A percentile compares a stretch with the other conserved stretches of the same genome.
Conservation (phyloP, 2,113 vertebrate species). For the Protobothrops flavoviridis region DNA sequence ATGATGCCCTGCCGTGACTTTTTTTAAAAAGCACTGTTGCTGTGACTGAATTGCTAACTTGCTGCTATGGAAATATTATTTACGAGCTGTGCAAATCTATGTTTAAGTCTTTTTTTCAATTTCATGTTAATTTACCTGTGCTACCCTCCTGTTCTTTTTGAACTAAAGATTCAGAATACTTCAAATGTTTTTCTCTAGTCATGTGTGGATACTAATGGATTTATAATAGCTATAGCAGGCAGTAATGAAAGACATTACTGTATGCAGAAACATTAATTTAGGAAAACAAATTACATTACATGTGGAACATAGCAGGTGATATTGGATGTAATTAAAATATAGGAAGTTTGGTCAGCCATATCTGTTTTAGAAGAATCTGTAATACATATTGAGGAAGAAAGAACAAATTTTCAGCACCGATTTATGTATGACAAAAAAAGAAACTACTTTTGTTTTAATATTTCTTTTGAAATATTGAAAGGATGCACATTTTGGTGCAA, state of each 20-base stretch:
- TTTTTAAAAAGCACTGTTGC: neutral
- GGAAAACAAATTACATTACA: constrained; percentile 29
- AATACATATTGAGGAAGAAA: neutral
- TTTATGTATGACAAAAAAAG: neutral
- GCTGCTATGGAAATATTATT: constrained; percentile 16
- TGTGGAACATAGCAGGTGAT: constrained; percentile 23
- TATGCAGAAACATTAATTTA: constrained; percentile 32
- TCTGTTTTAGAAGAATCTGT: constrained; percentile 10
- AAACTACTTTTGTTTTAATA: neutral
- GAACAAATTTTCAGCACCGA: neutral
- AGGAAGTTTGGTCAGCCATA: neutral
- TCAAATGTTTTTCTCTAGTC: constrained; percentile 38
- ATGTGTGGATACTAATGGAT: constrained; percentile 8
- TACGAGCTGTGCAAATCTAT: neutral
- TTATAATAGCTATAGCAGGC: constrained; percentile 28
- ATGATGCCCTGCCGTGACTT: too few species aligned
- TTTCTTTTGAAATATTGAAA: too few species aligned
- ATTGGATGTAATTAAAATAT: constrained; percentile 32
- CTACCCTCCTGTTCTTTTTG: neutral
- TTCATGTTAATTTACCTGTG: neutral
- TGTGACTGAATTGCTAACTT: neutral
- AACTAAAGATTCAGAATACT: neutral
- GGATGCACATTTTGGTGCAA: too few species aligned
- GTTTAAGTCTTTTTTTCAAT: constrained; percentile 21
- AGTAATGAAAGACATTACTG: constrained; percentile 29